These are phyloP conservation scores for Euzetes globulus DNA, from an alignment of 2,888 invertebrate genomes.

Conservation along the genomic window DNA sequence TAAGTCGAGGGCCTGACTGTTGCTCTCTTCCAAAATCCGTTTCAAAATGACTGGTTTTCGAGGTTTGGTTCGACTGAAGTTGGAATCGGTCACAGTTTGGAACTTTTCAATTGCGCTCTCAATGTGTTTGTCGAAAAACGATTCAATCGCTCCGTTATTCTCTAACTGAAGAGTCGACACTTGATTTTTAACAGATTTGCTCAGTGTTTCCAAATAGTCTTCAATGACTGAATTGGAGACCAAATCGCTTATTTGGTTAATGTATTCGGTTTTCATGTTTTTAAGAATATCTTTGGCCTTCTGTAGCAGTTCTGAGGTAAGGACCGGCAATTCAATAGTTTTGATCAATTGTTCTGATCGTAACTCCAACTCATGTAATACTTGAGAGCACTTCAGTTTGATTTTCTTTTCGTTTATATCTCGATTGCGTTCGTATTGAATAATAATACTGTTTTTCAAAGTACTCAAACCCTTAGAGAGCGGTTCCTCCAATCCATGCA, in stretches of 20 bases:
- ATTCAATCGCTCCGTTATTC: constrained; percentile 37
- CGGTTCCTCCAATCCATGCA: constrained; percentile 41
- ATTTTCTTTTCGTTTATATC: constrained; percentile 42
- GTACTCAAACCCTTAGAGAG: constrained; percentile 32
- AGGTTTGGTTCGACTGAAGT: neutral
- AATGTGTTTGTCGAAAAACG: constrained; percentile 29
- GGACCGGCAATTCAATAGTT: constrained; percentile 36
- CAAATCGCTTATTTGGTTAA: constrained; percentile 34
- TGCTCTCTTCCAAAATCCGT: constrained; percentile 2
- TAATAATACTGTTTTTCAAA: constrained; percentile 34
- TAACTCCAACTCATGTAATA: constrained; percentile 37
- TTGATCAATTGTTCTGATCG: constrained; percentile 36
- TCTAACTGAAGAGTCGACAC: constrained; percentile 24
- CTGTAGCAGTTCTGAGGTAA: constrained; percentile 23
- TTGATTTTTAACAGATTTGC: constrained; percentile 24
- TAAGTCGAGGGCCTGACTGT: neutral
- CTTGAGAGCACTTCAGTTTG: constrained; percentile 37
- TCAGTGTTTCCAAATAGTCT: constrained; percentile 23
- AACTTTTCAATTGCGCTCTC: constrained; percentile 27
- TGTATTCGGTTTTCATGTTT: constrained; percentile 14
- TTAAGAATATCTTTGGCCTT: constrained; percentile 16
- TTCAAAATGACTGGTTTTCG: constrained; percentile 11
- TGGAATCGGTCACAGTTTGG: neutral
- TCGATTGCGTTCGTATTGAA: constrained; percentile 29
- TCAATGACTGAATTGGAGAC: constrained; percentile 18